Evolutionary conservation across 1,140 invertebrate genomes (phyloP).

Genomic region (Drosophila seguyi): DNA sequence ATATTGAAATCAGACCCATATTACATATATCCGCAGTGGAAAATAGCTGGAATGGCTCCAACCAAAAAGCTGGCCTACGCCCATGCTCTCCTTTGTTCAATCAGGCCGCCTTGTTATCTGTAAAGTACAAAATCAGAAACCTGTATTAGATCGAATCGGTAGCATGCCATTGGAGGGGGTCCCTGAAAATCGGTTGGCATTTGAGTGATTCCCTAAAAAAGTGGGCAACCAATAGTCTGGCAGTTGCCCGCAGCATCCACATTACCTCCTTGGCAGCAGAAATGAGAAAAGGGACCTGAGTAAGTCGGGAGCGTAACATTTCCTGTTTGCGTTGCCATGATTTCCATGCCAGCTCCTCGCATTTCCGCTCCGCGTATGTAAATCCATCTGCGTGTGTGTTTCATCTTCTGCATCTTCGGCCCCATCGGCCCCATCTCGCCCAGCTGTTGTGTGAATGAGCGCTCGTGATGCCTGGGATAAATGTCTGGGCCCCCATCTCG

Average conservation of each 20-base stretch:
- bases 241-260: conserved; percentile 7
- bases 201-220: not conserved
- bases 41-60: not conserved
- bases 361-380: conserved; percentile 17
- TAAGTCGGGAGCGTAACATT: conserved; percentile 61
- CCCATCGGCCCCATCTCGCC: not conserved
- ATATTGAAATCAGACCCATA: not conserved
- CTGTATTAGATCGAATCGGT: conserved; percentile 1
- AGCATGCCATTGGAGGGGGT: conserved; percentile 4
- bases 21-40: not conserved
- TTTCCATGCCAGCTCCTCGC: conserved; percentile 48
- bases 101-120: conserved; percentile 12
- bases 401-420: conserved; percentile 14
- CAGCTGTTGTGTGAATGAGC: conserved; percentile 47
- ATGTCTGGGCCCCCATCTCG: conserved; percentile 47
- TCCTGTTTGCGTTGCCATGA: conserved; percentile 79
- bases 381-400: conserved; percentile 31
- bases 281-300: conserved; percentile 37
- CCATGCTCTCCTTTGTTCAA: conserved; percentile 7
- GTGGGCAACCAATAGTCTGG: conserved; percentile 29
- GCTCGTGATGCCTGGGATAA: conserved; percentile 56
- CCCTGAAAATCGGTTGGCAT: not conserved
- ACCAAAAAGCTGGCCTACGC: not conserved
- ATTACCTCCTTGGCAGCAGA: conserved; percentile 46
- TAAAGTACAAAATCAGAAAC: conserved; percentile 12